Evolutionary conservation across 2,797 vertebrate genomes (phyloP), one percentile per base, ranked within the genome.

Genomic region (Pelodytes ibericus): DNA sequence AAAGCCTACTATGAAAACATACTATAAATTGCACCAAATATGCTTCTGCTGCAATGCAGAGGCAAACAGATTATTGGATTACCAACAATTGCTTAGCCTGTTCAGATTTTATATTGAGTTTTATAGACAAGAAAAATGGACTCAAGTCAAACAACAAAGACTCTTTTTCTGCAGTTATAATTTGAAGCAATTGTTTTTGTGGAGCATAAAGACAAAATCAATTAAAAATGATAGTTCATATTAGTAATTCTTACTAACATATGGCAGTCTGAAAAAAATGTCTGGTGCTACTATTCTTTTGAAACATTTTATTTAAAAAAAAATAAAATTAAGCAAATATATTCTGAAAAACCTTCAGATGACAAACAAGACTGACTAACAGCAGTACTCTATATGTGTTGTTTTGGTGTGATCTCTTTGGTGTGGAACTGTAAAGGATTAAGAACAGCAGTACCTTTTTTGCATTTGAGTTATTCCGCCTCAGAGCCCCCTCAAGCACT

Each of bases 21-120:
- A 10, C 41, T 53, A 16, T 24, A n/a, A 53, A 20, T 53, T 53
- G 49, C 20, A 53, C 24, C 49, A 53, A 53, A 24, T 20, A 53
- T n/a, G 24, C 49, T 7, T 53, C 31, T 70, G 31, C 51, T 58
- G 49, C 67, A 70, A 58, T 70, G 67, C 51, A 69, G 51, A 56
- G 30, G 49, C 49, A 69, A 69, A 25, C 30, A n/a, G 31, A 58
- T 70, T 70, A 70, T 70, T 41, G 53, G 31, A 56, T 70, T 70
- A 58, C 31, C 47, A 69, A 69, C 27, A 69, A 39, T 31, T 57
- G 30, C 15, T 16, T 44, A 44, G 41, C 41, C 57, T 70, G 22
- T 59, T 53, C 10, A 8, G 20, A 53, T 53, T 1, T 22, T 24
- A 24, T 53, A 8, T 24, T 5, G 2, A 53, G 49, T 11, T 22